Base-by-base conservation (phyloP, 2,888 invertebrate genomes). In the Microlaimidae sp. region DNA sequence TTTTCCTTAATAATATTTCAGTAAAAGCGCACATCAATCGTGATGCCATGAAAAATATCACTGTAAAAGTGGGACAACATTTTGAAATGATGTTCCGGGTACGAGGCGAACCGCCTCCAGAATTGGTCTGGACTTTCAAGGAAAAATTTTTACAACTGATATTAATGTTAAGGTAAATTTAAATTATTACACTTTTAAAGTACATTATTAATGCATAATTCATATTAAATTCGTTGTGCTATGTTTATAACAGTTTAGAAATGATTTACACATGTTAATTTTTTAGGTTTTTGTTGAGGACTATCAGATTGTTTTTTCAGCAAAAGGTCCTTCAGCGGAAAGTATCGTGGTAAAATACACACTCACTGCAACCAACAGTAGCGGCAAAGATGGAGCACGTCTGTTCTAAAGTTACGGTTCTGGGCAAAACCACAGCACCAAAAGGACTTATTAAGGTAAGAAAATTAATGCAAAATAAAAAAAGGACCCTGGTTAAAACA, bases 301-400 rank as follows among this genome's bases (percentile, higher is more conserved):
- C 59, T 84, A 93, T 71, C 85, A 87, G 67, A 89, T 93, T 0
- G 81, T 82, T 1, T 86, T 97, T 66, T 77, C 80, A 27, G 74
- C 90, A 56, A 81, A 80, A 62, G 87, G 88, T 72, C 78, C 84
- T 17, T 80, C 82, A 57, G 79, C 95, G 23, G 77, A 80, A 24
- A 90, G 97, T 69, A n/a, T n/a, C n/a, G 80, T 82, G 32, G 95
- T 89, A 38, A 80, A 80, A 24, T 97, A 95, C 67, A 80, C 80
- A 21, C 83, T 97, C 1, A 84, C 82, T 0, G 92, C 95, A 0
- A 85, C 82, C 70, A 97, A 99, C 69, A 85, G 87, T 65, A 85
- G 86, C 25, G 95, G 95, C 4, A 80, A 79, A 29, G 95, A 97
- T 71, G n/a, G 80, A 81, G 69, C 57, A 92, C 82, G 28, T 88